These are phyloP conservation scores for Spodoptera exigua DNA, from an alignment of 2,888 invertebrate genomes.

Conservation along the genomic window DNA sequence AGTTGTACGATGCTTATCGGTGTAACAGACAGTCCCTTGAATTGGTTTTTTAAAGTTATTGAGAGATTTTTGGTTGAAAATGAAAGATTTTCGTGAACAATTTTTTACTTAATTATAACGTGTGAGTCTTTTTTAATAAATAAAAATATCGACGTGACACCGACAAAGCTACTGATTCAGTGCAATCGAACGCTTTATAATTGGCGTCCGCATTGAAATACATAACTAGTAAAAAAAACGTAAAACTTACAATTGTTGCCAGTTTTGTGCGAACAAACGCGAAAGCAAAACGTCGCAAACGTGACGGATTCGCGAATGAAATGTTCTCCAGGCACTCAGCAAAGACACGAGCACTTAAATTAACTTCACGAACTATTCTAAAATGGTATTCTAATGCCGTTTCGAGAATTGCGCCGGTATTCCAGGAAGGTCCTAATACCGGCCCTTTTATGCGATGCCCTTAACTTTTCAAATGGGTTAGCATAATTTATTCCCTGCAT, in stretches of 20 bases:
- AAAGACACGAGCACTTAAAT: constrained; percentile 36
- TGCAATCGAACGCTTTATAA: too few species aligned
- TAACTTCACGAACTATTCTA: constrained; percentile 41
- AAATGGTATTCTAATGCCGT: constrained; percentile 51
- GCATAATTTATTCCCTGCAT: constrained; percentile 78
- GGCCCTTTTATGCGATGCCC: constrained; percentile 64
- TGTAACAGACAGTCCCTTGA: background rate
- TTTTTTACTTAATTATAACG: constrained; percentile 6
- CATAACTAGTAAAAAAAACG: background rate
- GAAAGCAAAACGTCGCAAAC: constrained; percentile 7
- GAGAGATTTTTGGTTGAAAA: too few species aligned
- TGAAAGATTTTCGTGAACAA: too few species aligned
- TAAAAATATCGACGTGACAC: too few species aligned
- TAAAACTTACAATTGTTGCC: background rate
- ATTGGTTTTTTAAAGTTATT: constrained; percentile 6
- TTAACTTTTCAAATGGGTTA: constrained; percentile 63
- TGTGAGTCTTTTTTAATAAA: constrained; percentile 6
- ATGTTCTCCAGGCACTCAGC: constrained; percentile 10
- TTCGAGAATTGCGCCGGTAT: constrained; percentile 51
- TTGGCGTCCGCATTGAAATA: too few species aligned
- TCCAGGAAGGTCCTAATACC: constrained; percentile 68
- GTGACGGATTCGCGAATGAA: constrained; percentile 25
- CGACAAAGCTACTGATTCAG: too few species aligned
- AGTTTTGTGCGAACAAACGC: background rate
- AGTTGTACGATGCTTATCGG: background rate